phyloP scores from a whole-genome alignment of 2,888 invertebrate genomes.

The Andrena bicolor region DNA sequence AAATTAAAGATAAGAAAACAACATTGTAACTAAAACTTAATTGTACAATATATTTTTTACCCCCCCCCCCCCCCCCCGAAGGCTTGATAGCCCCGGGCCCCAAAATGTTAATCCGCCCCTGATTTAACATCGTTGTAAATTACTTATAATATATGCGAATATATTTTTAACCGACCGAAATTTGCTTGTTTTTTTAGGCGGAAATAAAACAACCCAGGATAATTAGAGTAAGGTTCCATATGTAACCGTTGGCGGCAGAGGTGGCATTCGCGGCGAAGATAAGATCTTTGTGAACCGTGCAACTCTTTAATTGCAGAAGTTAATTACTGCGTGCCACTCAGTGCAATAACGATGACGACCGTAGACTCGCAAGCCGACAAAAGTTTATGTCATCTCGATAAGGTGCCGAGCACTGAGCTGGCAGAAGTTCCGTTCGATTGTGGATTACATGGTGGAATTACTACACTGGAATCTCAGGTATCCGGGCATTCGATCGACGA shows the following conservation, averaged over 20 bases:
- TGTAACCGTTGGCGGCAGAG: conserved; percentile 31
- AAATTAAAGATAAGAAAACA: no score
- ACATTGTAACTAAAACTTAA: no score
- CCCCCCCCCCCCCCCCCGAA: no score
- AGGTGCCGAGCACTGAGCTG: conserved; percentile 54
- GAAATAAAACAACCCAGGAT: conserved; percentile 45
- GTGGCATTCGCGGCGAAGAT: conserved; percentile 54
- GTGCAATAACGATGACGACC: conserved; percentile 68
- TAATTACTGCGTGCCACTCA: conserved; percentile 55
- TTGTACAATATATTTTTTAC: no score
- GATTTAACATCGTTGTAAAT: not conserved
- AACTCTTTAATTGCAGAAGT: conserved; percentile 68
- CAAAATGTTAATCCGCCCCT: no score
- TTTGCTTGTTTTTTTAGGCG: conserved; percentile 50
- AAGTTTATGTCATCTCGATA: conserved; percentile 60
- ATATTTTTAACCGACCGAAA: conserved; percentile 33
- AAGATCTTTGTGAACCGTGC: conserved; percentile 52
- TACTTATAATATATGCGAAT: conserved; percentile 4
- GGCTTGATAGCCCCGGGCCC: no score
- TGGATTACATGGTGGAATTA: conserved; percentile 81
- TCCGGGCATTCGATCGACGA: conserved; percentile 88
- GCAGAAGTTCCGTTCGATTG: conserved; percentile 40
- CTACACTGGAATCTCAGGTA: conserved; percentile 87
- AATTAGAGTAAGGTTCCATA: conserved; percentile 55
- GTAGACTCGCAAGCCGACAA: conserved; percentile 62